phyloP scores from a whole-genome alignment of 2,113 vertebrate genomes.

The Hippopotamus amphibius region DNA sequence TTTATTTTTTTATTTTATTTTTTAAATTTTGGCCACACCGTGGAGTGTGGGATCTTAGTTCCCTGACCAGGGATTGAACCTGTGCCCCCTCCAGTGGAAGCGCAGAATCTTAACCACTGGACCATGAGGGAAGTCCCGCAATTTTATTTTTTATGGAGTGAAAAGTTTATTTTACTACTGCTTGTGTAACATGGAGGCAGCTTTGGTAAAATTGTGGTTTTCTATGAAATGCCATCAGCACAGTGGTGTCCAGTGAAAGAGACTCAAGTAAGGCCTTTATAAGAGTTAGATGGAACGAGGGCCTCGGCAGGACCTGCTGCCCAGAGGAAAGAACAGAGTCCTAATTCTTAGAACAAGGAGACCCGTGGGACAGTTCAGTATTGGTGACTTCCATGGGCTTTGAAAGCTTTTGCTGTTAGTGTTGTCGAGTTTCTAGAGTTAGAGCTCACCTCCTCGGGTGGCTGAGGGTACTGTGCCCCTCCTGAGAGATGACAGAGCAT shows the following conservation, averaged over 20 bases:
- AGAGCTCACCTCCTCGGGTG: too few relatives aligned
- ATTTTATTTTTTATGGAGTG: background rate
- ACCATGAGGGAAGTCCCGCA: too few relatives aligned
- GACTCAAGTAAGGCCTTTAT: background rate
- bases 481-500: background rate
- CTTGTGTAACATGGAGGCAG: background rate
- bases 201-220: background rate
- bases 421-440: background rate
- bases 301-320: too few relatives aligned
- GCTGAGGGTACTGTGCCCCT: rapidly evolving
- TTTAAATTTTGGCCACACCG: too few relatives aligned
- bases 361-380: background rate
- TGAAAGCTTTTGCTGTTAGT: background rate
- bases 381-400: background rate
- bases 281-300: background rate
- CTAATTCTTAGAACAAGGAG: background rate
- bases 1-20: background rate
- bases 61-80: too few relatives aligned
- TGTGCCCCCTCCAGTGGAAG: too few relatives aligned
- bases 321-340: background rate
- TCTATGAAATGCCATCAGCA: background rate
- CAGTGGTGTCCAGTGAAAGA: too few relatives aligned
- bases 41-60: too few relatives aligned
- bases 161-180: background rate
- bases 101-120: too few relatives aligned